Evolutionary conservation across 2,113 vertebrate genomes (phyloP), one percentile per base, ranked within the genome.

Genomic region (Orcinus orca): DNA sequence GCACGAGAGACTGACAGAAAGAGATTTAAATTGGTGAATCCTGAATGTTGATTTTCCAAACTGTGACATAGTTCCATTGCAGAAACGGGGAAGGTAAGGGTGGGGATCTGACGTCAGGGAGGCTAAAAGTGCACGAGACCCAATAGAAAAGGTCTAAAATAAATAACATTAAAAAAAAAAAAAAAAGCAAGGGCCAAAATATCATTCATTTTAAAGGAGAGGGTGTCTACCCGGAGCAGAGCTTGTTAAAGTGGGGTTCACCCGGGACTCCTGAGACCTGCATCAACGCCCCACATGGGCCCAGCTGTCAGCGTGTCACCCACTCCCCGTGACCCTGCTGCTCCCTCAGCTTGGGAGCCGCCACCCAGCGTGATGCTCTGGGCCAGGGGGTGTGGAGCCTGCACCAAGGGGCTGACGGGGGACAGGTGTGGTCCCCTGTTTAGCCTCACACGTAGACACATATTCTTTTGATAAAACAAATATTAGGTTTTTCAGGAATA

Each of bases 281-380:
- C n/a, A 3, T 15, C 5, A 4, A 6, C 1, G 3, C 23, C 26
- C 88, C 9, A 0, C 8, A 3, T 8, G n/a, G 12, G 2, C n/a
- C 25, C 0, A 2, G 1, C 70, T 0, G 31, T 17, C 23, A 12
- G 26, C 38, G 15, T 23, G 50, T 2, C 12, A 36, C 14, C 14
- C 33, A 9, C 25, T 11, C 15, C 9, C n/a, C 1, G 1, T 1
- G 5, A 17, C 1, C 74, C 9, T 2, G 5, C 11, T 12, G 25
- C 23, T 23, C 5, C 33, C 33, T 2, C 21, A 0, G 8, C 7
- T 3, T 14, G 20, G 31, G 83, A 14, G 18, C 17, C 1, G 1
- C 67, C 3, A 0, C 3, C 6, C 36, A 31, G 76, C 20, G 53
- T 5, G 53, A 60, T 0, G 23, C 38, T 62, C 50, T 1, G 0